phyloP scores from a whole-genome alignment of 92 coral and sea anemone species.

The Porites rus region DNA sequence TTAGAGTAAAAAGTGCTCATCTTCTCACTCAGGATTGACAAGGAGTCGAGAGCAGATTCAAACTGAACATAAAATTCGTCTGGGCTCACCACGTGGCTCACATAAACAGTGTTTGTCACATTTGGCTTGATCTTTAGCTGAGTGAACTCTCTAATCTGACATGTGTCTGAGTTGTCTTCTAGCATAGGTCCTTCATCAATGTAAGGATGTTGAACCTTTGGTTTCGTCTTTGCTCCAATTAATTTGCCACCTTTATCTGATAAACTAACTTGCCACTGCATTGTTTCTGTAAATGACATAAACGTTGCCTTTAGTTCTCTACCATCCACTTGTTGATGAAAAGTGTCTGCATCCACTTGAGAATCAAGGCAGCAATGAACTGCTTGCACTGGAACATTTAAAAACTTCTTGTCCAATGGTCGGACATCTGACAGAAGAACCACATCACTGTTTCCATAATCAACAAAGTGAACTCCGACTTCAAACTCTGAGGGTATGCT shows the following conservation, averaged over 20 bases:
- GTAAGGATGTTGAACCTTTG: background rate
- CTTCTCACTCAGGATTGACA: constrained; percentile 23
- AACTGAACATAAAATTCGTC: constrained; percentile 84
- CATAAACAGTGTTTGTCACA: constrained; percentile 64
- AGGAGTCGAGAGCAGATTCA: constrained; percentile 40
- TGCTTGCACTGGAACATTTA: constrained; percentile 73
- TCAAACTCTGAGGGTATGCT: constrained; percentile 57
- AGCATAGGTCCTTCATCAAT: background rate
- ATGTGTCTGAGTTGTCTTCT: background rate
- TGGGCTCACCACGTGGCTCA: constrained; percentile 71
- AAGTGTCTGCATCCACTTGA: constrained; percentile 38
- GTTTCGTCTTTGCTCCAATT: constrained; percentile 9
- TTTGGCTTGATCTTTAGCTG: constrained; percentile 31
- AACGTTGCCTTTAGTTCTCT: constrained; percentile 72
- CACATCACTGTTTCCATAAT: constrained; percentile 81
- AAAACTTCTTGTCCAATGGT: constrained; percentile 60
- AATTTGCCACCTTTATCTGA: constrained; percentile 28
- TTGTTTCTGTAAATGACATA: constrained; percentile 31
- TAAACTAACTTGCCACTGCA: constrained; percentile 58
- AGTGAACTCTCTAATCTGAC: constrained; percentile 13
- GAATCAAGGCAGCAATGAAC: constrained; percentile 68
- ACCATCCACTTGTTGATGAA: constrained; percentile 55
- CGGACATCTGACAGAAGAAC: constrained; percentile 68
- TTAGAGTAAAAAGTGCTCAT: constrained; percentile 8
- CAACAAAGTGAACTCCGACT: constrained; percentile 80